These are phyloP conservation scores for Condylura cristata DNA, from an alignment of 2,113 vertebrate genomes.

Conservation along the genomic window DNA sequence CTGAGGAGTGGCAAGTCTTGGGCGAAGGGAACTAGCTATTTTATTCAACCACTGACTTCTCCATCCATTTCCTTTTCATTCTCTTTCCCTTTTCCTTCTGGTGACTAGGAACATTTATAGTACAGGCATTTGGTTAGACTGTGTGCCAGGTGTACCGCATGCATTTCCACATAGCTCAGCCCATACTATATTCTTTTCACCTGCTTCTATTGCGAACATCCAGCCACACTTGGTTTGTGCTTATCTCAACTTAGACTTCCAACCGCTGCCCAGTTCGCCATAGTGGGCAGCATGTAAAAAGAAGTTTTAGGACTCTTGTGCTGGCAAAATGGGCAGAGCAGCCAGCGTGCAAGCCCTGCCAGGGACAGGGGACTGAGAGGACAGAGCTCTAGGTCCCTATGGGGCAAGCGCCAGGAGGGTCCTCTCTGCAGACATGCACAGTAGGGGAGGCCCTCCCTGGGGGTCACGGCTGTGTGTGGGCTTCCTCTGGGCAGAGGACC, in stretches of 20 bases:
- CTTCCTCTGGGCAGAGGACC: background rate
- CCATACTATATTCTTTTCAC: background rate
- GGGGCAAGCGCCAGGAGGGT: too few species aligned
- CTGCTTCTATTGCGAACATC: background rate
- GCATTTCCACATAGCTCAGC: background rate
- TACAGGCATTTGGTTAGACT: background rate
- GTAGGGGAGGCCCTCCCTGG: too few species aligned
- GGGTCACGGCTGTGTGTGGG: background rate
- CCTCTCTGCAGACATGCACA: too few species aligned
- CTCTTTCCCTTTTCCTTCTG: too few species aligned
- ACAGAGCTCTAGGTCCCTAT: too few species aligned
- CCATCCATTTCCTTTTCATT: background rate
- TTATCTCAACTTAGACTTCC: background rate
- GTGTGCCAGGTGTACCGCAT: background rate
- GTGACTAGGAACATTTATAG: background rate
- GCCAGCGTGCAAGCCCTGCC: background rate
- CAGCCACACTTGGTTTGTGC: background rate
- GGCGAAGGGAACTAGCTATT: background rate
- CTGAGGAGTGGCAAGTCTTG: fast-evolving
- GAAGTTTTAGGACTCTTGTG: background rate
- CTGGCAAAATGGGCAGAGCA: background rate
- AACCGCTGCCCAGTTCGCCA: too few species aligned
- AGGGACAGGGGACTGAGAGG: background rate
- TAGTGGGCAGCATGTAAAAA: fast-evolving
- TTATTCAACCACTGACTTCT: background rate